phyloP scores from a whole-genome alignment of 1,140 invertebrate species.

The Diachasmimorpha longicaudata region DNA sequence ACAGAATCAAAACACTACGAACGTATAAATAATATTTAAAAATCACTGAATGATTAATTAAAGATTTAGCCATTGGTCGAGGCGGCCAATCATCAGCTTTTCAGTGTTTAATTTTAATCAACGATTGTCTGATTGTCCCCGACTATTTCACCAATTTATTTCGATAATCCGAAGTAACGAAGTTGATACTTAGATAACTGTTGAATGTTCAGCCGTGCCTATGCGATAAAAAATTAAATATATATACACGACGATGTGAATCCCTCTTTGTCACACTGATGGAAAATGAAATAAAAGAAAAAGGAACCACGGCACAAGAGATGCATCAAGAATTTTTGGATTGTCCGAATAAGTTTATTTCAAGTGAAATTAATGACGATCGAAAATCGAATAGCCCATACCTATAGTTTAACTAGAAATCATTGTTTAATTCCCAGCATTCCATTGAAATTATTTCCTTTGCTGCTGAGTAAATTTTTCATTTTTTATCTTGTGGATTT shows the following conservation, averaged over 20 bases:
- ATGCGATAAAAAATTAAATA: slow-evolving; percentile 12
- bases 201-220: slow-evolving; percentile 9
- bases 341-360: neutral
- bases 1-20: neutral
- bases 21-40: neutral
- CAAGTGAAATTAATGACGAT: neutral
- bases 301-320: neutral
- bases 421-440: too few species aligned
- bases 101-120: neutral
- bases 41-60: neutral
- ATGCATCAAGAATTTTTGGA: neutral
- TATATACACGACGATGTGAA: neutral
- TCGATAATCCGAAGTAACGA: too few species aligned
- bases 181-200: neutral
- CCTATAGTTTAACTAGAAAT: too few species aligned
- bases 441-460: too few species aligned
- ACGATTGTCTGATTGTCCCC: neutral
- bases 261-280: slow-evolving; percentile 1
- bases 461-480: too few species aligned
- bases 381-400: neutral
- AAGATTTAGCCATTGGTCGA: neutral
- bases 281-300: neutral
- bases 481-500: too few species aligned
- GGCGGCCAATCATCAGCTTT: neutral
- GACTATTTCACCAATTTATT: neutral